Conservation (phyloP, 2,113 vertebrate genomes). For the Gymnocephalus cernua region DNA sequence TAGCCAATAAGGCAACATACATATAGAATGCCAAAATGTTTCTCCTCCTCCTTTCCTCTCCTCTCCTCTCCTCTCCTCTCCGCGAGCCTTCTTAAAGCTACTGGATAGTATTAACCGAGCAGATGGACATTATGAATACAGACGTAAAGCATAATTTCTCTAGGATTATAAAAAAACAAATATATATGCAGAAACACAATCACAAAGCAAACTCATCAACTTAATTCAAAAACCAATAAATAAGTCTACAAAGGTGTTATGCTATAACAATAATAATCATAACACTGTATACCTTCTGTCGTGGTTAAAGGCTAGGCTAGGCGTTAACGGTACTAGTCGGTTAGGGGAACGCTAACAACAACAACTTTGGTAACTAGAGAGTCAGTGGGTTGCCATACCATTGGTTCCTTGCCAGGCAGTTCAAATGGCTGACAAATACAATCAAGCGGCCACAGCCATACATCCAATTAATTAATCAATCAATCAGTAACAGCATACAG, state of each 20-base stretch:
- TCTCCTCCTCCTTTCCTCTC: neutral
- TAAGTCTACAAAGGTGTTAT: slow-evolving; percentile 68
- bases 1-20: slow-evolving; percentile 72
- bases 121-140: slow-evolving; percentile 44
- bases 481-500: slow-evolving; percentile 35
- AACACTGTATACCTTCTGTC: slow-evolving; percentile 64
- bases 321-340: slow-evolving; percentile 66
- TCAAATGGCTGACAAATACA: slow-evolving; percentile 48
- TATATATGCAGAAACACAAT: slow-evolving; percentile 42
- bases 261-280: slow-evolving; percentile 58
- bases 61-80: slow-evolving; percentile 49
- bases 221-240: slow-evolving; percentile 78
- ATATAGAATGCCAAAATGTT: slow-evolving; percentile 69
- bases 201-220: slow-evolving; percentile 43
- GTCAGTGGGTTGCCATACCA: slow-evolving; percentile 27
- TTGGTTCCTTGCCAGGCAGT: slow-evolving; percentile 12
- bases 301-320: slow-evolving; percentile 76
- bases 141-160: slow-evolving; percentile 67
- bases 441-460: slow-evolving; percentile 44
- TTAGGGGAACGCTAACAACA: slow-evolving; percentile 60
- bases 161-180: slow-evolving; percentile 40
- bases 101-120: slow-evolving; percentile 49
- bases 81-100: slow-evolving; percentile 72
- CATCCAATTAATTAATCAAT: neutral
- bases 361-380: slow-evolving; percentile 80